Evolutionary conservation across 2,113 vertebrate genomes (phyloP), one percentile per base, ranked within the genome.

Genomic region (Apteryx mantelli): DNA sequence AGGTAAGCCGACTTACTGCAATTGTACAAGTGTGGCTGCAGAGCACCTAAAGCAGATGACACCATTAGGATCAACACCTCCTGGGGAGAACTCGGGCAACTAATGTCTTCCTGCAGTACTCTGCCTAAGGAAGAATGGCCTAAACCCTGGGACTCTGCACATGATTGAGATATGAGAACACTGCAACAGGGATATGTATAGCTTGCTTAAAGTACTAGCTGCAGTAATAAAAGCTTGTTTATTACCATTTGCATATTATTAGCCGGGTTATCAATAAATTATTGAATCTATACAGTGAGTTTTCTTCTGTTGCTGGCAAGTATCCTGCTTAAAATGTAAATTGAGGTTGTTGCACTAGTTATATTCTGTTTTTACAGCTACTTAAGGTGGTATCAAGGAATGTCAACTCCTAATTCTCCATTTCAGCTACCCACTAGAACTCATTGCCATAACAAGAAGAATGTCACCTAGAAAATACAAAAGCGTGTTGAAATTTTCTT

Each of bases 41-140:
- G 44, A n/a, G 50, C 82, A 63, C 4, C 32, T 15, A 1, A 3
- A 22, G 26, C 9, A 1, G 36, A 3, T 5, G 44, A 0, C n/a
- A n/a, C 4, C n/a, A 22, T 7, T 25, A 77, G 19, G 14, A 76
- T 13, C 17, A 79, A 71, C 28, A n/a, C 5, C 20, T 52, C 24
- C 13, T 78, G n/a, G 24, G 19, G 88, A 79, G 13, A 81, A 44
- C 5, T 26, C 15, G 24, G 25, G 13, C 73, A 22, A 28, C 11
- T 73, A 16, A 18, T 2, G 9, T 3, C 26, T 26, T 58, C 0
- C 15, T 28, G 50, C 17, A 28, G 42, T 15, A 26, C 8, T 38
- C 11, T 10, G 34, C 19, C 12, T 3, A 34, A 48, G 20, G 22
- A 64, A 26, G 25, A 76, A 30, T 2, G 78, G 34, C 58, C 55